These are phyloP conservation scores for Oreochromis spilurus DNA, from an alignment of 2,113 vertebrate species.

Conservation along the genomic window DNA sequence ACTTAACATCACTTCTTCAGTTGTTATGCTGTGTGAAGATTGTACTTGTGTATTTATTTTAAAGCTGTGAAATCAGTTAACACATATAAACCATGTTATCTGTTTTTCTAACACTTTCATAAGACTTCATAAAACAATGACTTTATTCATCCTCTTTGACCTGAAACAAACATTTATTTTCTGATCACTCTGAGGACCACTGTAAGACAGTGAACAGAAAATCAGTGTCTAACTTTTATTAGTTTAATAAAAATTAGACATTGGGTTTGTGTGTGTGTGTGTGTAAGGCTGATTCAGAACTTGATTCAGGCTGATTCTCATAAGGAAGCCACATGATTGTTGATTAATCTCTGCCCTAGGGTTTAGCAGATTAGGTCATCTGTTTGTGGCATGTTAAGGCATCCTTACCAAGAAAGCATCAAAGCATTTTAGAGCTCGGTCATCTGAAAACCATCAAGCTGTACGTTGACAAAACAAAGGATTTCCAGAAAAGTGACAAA, in stretches of 20 bases:
- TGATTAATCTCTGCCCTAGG: conserved; percentile 40
- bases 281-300: conserved; percentile 21
- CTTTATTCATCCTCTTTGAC: not conserved
- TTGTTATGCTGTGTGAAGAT: not conserved
- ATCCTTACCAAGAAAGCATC: not conserved
- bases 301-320: conserved; percentile 36
- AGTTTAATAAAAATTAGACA: not conserved
- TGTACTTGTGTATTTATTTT: not conserved
- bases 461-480: not conserved
- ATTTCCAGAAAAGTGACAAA: not conserved
- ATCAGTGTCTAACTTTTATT: not conserved
- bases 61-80: not conserved
- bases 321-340: conserved; percentile 57
- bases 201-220: not conserved
- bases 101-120: not conserved
- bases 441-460: not conserved
- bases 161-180: not conserved
- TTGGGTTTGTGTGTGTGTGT: not conserved
- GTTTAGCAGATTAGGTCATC: conserved; percentile 52
- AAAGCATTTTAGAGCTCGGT: not conserved
- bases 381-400: conserved; percentile 14
- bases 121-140: not conserved
- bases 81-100: not conserved
- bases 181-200: not conserved
- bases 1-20: no score